Conservation (phyloP, 2,888 invertebrate species). For the Agapetus fuscipes region DNA sequence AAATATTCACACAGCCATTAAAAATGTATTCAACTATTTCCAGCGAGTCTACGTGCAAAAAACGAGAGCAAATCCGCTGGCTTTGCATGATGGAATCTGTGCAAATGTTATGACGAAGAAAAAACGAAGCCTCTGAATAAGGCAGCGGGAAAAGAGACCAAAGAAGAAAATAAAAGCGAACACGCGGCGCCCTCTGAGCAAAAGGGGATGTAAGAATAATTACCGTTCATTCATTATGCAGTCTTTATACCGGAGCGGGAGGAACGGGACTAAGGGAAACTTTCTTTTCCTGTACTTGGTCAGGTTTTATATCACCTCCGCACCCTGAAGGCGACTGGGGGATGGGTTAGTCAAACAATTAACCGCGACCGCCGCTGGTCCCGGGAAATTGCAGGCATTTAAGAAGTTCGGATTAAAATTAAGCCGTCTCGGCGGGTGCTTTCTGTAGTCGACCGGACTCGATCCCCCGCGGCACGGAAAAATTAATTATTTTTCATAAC, state of each 20-base stretch:
- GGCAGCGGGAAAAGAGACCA: conserved; percentile 17
- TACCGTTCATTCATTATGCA: conserved; percentile 39
- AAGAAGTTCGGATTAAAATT: conserved; percentile 21
- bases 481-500: too few species aligned
- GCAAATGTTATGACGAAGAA: conserved; percentile 8
- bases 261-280: conserved; percentile 25
- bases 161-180: conserved; percentile 24
- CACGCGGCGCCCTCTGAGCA: conserved; percentile 5
- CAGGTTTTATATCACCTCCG: conserved; percentile 29
- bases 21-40: too few species aligned
- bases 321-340: too few species aligned
- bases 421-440: conserved; percentile 11
- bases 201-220: conserved; percentile 34
- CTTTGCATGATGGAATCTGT: not conserved
- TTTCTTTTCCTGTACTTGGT: conserved; percentile 19
- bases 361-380: conserved; percentile 25
- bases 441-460: too few species aligned
- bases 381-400: conserved; percentile 16
- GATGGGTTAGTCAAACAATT: conserved; percentile 36
- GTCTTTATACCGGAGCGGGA: conserved; percentile 25
- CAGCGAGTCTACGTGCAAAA: too few species aligned
- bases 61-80: too few species aligned
- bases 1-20: too few species aligned
- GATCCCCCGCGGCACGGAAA: too few species aligned
- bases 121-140: conserved; percentile 12